These are phyloP conservation scores for Eupithecia pulchellata DNA, from an alignment of 2,888 invertebrate species.

Conservation along the genomic window DNA sequence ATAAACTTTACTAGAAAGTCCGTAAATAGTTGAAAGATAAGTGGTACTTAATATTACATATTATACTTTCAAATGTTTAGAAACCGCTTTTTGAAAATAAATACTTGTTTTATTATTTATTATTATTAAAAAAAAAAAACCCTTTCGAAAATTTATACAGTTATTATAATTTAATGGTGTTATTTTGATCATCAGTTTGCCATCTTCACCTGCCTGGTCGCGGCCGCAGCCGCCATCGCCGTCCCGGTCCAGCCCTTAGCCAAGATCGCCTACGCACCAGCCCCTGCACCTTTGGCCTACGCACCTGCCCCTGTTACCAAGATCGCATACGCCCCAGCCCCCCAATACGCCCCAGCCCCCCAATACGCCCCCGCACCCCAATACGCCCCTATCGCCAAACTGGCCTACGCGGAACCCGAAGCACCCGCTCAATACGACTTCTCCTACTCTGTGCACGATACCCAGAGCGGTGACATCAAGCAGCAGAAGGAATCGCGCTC, in stretches of 20 bases:
- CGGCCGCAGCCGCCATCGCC: conserved; percentile 60
- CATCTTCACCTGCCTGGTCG: conserved; percentile 59
- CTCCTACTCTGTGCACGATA: conserved; percentile 77
- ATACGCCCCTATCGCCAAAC: conserved; percentile 61
- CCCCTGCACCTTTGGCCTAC: conserved; percentile 30
- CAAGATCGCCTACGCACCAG: conserved; percentile 42
- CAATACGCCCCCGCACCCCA: conserved; percentile 27
- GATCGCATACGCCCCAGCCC: conserved; percentile 25
- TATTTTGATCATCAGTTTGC: conserved; percentile 52
- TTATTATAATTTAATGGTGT: background rate
- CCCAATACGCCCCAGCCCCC: conserved; percentile 27
- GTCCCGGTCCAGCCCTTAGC: conserved; percentile 54
- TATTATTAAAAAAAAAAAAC: too few species aligned
- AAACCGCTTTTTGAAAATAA: too few species aligned
- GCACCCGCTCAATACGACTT: conserved; percentile 76
- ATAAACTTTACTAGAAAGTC: too few species aligned
- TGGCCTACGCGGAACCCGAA: conserved; percentile 67
- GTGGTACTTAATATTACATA: too few species aligned
- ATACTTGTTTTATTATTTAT: too few species aligned
- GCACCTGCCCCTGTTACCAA: conserved; percentile 35
- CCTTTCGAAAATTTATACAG: background rate
- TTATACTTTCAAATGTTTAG: too few species aligned
- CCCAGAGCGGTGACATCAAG: conserved; percentile 76
- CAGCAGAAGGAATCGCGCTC: conserved; percentile 76
- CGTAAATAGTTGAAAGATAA: too few species aligned